Evolutionary conservation across 2,888 invertebrate species (phyloP).

Genomic region (Sphaerophoria taeniata): DNA sequence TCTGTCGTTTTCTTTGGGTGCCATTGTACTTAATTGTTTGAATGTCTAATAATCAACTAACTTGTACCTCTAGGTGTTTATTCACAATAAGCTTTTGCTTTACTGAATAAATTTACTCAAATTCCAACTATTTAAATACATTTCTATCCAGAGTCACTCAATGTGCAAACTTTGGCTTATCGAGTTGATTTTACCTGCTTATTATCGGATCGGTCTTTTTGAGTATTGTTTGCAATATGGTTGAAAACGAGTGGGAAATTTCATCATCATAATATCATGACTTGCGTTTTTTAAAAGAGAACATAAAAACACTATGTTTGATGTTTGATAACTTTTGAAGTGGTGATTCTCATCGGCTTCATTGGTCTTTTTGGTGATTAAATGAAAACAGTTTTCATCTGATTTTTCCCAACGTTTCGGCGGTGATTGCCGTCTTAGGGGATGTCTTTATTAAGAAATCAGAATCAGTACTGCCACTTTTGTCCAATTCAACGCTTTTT

Average conservation of each 20-base stretch:
- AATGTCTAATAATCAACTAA: not conserved
- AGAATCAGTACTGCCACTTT: too few species aligned
- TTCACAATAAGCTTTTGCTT: conserved; percentile 5
- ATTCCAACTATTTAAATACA: conserved; percentile 8
- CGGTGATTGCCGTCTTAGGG: too few species aligned
- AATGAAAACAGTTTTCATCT: too few species aligned
- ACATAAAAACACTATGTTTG: too few species aligned
- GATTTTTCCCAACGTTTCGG: too few species aligned
- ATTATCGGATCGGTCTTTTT: not conserved
- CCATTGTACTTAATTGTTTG: not conserved
- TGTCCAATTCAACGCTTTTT: too few species aligned
- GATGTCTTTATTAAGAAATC: too few species aligned
- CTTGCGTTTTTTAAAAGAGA: not conserved
- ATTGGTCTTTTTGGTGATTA: too few species aligned
- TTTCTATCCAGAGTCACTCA: not conserved
- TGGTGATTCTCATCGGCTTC: too few species aligned
- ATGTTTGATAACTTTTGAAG: too few species aligned
- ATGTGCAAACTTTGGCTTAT: too few species aligned
- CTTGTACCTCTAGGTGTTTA: not conserved
- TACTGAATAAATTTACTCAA: conserved; percentile 5
- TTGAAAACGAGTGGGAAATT: not conserved
- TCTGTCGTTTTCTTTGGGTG: not conserved
- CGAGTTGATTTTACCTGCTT: too few species aligned
- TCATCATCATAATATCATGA: not conserved
- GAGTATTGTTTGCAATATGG: not conserved